Evolutionary conservation across 2,888 invertebrate genomes (phyloP), one percentile per base, ranked within the genome.

Genomic region (Andrena chrysosceles): DNA sequence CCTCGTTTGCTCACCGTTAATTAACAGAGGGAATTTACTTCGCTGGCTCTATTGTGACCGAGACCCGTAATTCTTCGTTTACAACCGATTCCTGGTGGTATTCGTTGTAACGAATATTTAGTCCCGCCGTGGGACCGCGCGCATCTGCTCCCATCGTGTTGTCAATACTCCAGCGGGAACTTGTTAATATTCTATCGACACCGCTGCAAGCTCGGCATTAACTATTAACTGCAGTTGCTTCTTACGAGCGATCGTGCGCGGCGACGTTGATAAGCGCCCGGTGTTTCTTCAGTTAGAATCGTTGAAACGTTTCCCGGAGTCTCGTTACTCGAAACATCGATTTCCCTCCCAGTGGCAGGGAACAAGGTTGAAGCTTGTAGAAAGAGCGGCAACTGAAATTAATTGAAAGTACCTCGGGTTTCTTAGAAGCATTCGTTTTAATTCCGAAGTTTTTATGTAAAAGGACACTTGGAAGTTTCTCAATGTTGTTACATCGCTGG

Each of bases 11-110:
- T 26, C 10, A 13, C 10, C 13, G 23, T 26, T 77, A 77, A 77
- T 79, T 69, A 79, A 77, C 54, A 49, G 48, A 77, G 48, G 63
- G 10, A 48, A 35, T n/a, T 69, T 49, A 33, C 63, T 1, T 13
- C 10, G 59, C 31, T 10, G 23, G 23, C 26, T n/a, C 5, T 16
- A n/a, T 66, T 74, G 60, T 63, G 52, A 10, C 26, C 6, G 8
- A 6, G 20, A 56, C 26, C 31, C 62, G 10, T 29, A 20, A 26
- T n/a, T 64, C 20, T 75, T 75, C 75, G 20, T 66, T 52, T 49
- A 2, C 13, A 33, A 26, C 35, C 3, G 29, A 56, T 13, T 56
- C 66, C 31, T 42, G 13, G 5, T 1, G 29, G 16, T n/a, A 23
- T 10, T 48, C n/a, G 42, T 31, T 52, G 1, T 20, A 52, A 66